Evolutionary conservation across 2,888 invertebrate species (phyloP).

Genomic region (Eilema caniola): DNA sequence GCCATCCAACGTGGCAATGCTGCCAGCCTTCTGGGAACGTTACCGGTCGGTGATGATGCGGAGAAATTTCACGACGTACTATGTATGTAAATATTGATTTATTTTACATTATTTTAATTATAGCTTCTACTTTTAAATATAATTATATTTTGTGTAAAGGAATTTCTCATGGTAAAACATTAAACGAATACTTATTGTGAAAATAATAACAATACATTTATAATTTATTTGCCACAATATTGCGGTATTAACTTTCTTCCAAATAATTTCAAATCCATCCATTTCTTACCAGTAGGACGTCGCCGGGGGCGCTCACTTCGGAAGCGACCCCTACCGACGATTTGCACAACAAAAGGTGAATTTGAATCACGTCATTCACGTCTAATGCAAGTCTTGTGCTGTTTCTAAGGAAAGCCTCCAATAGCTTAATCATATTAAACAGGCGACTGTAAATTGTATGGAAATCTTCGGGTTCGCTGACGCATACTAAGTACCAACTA

Average conservation of each 20-base stretch:
- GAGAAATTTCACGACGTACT: no score
- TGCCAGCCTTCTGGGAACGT: no score
- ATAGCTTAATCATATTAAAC: slow-evolving; percentile 41
- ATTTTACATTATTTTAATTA: no score
- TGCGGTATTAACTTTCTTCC: slow-evolving; percentile 27
- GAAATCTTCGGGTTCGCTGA: neutral
- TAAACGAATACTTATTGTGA: no score
- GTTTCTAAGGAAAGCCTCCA: slow-evolving; percentile 37
- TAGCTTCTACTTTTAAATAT: no score
- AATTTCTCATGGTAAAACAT: no score
- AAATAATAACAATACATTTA: no score
- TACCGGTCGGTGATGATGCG: no score
- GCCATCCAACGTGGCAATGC: no score
- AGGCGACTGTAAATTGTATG: slow-evolving; percentile 16
- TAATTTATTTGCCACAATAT: no score
- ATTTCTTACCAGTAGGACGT: slow-evolving; percentile 35
- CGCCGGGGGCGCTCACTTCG: slow-evolving; percentile 25
- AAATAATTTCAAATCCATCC: slow-evolving; percentile 43
- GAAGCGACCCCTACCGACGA: slow-evolving; percentile 42
- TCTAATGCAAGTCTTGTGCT: slow-evolving; percentile 50
- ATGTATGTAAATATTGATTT: no score
- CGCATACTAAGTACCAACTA: slow-evolving; percentile 8
- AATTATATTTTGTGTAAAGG: no score
- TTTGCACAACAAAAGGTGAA: slow-evolving; percentile 64
- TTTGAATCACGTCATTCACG: slow-evolving; percentile 55